Conservation (phyloP, 2,797 vertebrate species). For the Esox masquinongy region DNA sequence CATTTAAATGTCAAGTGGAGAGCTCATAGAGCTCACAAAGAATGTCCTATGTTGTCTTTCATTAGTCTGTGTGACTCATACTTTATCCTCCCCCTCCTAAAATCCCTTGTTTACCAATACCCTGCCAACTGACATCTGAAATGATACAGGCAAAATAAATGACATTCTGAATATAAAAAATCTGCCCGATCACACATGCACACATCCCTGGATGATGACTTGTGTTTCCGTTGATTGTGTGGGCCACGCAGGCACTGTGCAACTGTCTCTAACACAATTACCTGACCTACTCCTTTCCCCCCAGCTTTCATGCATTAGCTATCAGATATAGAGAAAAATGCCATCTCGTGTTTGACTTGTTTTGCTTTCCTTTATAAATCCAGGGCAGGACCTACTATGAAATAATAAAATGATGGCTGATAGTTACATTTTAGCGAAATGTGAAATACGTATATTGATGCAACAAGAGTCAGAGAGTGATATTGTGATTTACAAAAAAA, state of each 20-base stretch:
- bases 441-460: slow-evolving; percentile 64
- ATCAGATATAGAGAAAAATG: slow-evolving; percentile 48
- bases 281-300: slow-evolving; percentile 22
- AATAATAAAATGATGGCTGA: slow-evolving; percentile 52
- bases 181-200: slow-evolving; percentile 28
- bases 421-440: slow-evolving; percentile 61
- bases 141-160: slow-evolving; percentile 29
- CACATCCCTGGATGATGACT: slow-evolving; percentile 21
- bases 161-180: slow-evolving; percentile 12
- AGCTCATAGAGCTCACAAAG: slow-evolving; percentile 9
- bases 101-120: slow-evolving; percentile 17
- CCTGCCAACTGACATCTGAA: slow-evolving; percentile 19
- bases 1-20: slow-evolving; percentile 24
- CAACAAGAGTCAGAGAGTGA: slow-evolving; percentile 47
- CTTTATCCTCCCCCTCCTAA: slow-evolving; percentile 45
- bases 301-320: slow-evolving; percentile 42
- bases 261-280: slow-evolving; percentile 35
- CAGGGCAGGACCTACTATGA: slow-evolving; percentile 73
- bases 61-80: slow-evolving; percentile 60
- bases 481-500: slow-evolving; percentile 50
- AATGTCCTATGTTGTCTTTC: slow-evolving; percentile 48
- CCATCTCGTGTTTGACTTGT: slow-evolving; percentile 39
- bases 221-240: slow-evolving; percentile 44
- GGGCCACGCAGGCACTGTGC: slow-evolving; percentile 34
- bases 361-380: slow-evolving; percentile 63